Percentiles rank a stretch among this genome's conserved stretches.
Evolutionary conservation across 1,140 invertebrate species (phyloP).

Genomic region (Neoseiulus cucumeris): DNA sequence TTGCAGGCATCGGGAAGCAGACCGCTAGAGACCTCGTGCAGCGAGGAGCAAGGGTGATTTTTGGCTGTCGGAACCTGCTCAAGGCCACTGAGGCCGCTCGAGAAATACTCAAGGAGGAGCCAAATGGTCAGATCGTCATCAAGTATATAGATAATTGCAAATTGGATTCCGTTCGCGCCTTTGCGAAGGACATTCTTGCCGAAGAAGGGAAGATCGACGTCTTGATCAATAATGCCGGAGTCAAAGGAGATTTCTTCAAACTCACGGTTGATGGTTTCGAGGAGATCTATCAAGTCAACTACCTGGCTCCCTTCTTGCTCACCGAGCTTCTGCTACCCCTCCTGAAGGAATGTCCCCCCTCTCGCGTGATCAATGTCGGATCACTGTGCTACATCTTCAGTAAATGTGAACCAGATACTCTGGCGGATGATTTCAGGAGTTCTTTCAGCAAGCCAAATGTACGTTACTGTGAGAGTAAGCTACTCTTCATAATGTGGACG

Average conservation of each 20-base stretch:
- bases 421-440: not conserved
- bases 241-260: slow-evolving; percentile 13
- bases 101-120: slow-evolving; percentile 2
- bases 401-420: not conserved
- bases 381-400: slow-evolving; percentile 38
- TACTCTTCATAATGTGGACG: slow-evolving; percentile 70
- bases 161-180: slow-evolving; percentile 45
- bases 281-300: slow-evolving; percentile 19
- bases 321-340: slow-evolving; percentile 17
- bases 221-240: slow-evolving; percentile 71
- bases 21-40: not conserved
- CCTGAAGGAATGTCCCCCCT: slow-evolving; percentile 34
- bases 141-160: slow-evolving; percentile 46
- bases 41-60: not conserved
- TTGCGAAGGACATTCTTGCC: slow-evolving; percentile 39
- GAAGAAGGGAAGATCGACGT: slow-evolving; percentile 45
- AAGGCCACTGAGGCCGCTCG: not conserved
- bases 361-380: slow-evolving; percentile 48
- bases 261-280: slow-evolving; percentile 20
- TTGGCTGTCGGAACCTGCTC: not conserved
- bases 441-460: not conserved
- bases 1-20: not conserved
- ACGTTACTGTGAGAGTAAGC: slow-evolving; percentile 62
- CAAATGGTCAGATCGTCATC: slow-evolving; percentile 33
- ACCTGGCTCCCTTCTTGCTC: slow-evolving; percentile 21